Percentiles rank a stretch among this genome's conserved stretches.
Evolutionary conservation across 2,888 invertebrate species (phyloP).

Genomic region (Holacanthella duospinosa): DNA sequence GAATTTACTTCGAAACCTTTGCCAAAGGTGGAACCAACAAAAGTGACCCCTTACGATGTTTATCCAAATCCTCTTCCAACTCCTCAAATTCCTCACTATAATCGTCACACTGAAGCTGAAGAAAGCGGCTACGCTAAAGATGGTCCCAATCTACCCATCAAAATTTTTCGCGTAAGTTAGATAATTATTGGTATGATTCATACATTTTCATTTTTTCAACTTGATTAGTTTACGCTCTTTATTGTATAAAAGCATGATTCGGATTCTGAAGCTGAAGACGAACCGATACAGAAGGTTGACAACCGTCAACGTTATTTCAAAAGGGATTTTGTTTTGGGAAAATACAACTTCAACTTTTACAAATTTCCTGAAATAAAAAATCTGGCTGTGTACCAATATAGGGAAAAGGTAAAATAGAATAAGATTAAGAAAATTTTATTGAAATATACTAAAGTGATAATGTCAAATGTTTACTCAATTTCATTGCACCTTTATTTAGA

Average conservation of each 20-base stretch:
- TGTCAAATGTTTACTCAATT: too few relatives aligned
- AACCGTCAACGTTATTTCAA: conserved; percentile 3
- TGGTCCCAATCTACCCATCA: background rate
- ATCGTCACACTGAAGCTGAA: background rate
- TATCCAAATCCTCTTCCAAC: background rate
- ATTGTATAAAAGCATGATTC: background rate
- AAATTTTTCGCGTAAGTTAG: background rate
- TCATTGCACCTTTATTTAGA: conserved; percentile 25
- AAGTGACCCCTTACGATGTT: too few relatives aligned
- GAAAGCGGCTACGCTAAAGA: background rate
- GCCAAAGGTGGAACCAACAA: too few relatives aligned
- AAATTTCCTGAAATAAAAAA: background rate
- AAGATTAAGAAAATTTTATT: background rate
- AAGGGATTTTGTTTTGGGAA: background rate
- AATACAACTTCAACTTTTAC: conserved; percentile 3
- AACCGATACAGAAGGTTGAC: background rate
- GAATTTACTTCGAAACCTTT: too few relatives aligned
- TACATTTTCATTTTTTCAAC: conserved; percentile 14
- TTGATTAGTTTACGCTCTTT: background rate
- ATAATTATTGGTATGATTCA: background rate
- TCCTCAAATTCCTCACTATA: background rate
- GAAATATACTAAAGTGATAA: background rate
- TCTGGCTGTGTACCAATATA: conserved; percentile 23
- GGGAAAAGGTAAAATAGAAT: conserved; percentile 17
- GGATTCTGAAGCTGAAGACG: background rate